phyloP scores from a whole-genome alignment of 2,797 vertebrate species.

The Galagoides demidoff region DNA sequence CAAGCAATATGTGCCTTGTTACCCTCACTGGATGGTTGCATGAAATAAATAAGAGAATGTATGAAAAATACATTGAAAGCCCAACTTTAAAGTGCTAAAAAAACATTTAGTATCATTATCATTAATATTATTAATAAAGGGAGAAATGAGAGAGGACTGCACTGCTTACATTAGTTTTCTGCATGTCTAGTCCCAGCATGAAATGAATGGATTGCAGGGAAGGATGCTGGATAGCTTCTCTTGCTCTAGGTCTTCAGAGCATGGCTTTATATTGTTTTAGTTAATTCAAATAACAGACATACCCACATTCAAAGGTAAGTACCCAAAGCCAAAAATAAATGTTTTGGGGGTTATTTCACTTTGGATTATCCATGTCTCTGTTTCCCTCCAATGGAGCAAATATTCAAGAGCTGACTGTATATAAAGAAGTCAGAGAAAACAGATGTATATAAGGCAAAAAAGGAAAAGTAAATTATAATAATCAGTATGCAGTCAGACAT shows the following conservation, averaged over 20 bases:
- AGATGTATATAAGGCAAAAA: slow-evolving; percentile 80
- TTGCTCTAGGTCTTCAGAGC: slow-evolving; percentile 82
- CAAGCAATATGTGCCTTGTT: background rate
- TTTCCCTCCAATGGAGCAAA: slow-evolving; percentile 83
- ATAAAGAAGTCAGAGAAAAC: slow-evolving; percentile 83
- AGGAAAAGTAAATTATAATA: slow-evolving; percentile 76
- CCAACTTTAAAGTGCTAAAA: slow-evolving; percentile 61
- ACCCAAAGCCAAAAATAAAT: slow-evolving; percentile 83
- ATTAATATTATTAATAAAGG: slow-evolving; percentile 72
- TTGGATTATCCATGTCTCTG: slow-evolving; percentile 83
- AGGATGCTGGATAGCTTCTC: slow-evolving; percentile 78
- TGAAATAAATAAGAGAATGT: slow-evolving; percentile 52
- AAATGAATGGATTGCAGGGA: slow-evolving; percentile 78
- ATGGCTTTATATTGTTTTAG: slow-evolving; percentile 79
- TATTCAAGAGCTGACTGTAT: slow-evolving; percentile 84
- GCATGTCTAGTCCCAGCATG: slow-evolving; percentile 79
- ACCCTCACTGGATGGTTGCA: slow-evolving; percentile 11
- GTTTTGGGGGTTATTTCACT: slow-evolving; percentile 81
- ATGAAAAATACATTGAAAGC: slow-evolving; percentile 61
- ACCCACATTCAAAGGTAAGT: slow-evolving; percentile 84
- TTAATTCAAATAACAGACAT: slow-evolving; percentile 82
- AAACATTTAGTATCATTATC: slow-evolving; percentile 75
- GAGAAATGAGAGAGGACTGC: slow-evolving; percentile 77
- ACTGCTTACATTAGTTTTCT: slow-evolving; percentile 79
- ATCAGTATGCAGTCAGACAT: slow-evolving; percentile 78